Evolutionary conservation across 2,888 invertebrate species (phyloP).

Genomic region (Elegia similella): DNA sequence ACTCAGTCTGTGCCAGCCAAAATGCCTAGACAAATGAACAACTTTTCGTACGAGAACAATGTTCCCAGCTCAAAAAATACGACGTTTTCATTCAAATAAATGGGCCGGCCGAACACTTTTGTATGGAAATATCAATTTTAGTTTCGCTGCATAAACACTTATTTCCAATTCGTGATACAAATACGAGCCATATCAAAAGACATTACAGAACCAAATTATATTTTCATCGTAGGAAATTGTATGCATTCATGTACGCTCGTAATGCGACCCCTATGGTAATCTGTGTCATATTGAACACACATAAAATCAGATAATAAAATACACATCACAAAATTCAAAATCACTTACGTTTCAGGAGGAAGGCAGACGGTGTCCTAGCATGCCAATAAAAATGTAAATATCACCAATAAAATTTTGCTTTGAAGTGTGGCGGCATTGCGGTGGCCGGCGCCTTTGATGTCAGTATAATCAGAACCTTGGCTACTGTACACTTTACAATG

Average conservation of each 20-base stretch:
- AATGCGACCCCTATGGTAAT: conserved; percentile 70
- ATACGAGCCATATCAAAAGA: background rate
- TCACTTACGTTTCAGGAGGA: conserved; percentile 78
- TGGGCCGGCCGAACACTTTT: too few species aligned
- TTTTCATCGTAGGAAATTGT: conserved; percentile 2
- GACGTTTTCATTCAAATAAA: too few species aligned
- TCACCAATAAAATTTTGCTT: conserved; percentile 76
- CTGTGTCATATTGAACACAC: conserved; percentile 70
- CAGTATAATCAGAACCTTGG: conserved; percentile 62
- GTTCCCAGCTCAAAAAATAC: too few species aligned
- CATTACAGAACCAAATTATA: conserved; percentile 1
- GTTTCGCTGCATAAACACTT: too few species aligned
- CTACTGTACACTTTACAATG: conserved; percentile 40
- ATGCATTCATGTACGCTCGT: conserved; percentile 43
- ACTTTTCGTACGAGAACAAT: too few species aligned
- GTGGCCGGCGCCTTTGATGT: conserved; percentile 64
- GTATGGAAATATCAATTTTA: too few species aligned
- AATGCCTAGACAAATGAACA: too few species aligned
- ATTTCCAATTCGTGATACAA: too few species aligned
- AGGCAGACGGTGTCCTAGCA: conserved; percentile 73
- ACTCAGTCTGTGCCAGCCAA: too few species aligned
- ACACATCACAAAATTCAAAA: conserved; percentile 81
- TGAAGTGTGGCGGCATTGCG: conserved; percentile 50
- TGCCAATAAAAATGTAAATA: conserved; percentile 81
- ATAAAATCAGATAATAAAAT: conserved; percentile 80